Evolutionary conservation across 1,140 invertebrate species (phyloP), one percentile per base, ranked within the genome.

Genomic region (Drosophila murphyi): DNA sequence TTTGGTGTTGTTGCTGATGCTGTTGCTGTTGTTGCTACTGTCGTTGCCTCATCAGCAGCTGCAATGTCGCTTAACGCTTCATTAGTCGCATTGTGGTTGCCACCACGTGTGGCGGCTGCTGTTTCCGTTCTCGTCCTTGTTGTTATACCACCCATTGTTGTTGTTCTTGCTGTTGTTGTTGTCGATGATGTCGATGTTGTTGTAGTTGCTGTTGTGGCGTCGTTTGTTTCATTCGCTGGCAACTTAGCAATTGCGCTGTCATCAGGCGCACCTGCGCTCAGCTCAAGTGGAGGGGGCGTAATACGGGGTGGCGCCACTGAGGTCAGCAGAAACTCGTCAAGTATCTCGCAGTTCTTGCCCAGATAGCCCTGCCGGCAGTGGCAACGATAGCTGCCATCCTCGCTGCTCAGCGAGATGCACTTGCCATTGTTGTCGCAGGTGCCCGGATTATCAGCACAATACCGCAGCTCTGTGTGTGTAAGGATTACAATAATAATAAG

Each of bases 381-480:
- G 73, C 95, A 98, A 81, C 95, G 95, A 91, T 95, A 97, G 92
- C 94, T 93, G 2, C 96, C 96, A 63, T 96, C 95, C 63, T 96
- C 95, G 70, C 94, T 94, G 50, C 95, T 96, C 91, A 96, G 93
- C 47, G 96, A 96, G 34, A 96, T 94, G 82, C 97, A 98, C 80
- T 96, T 97, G 2, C 95, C 96, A 6, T 96, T 96, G 82, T 97
- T 97, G 83, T 96, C 94, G 90, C 95, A 97, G 34, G 94, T 94
- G 55, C 93, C 93, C 2, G 94, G 93, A 86, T 97, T 95, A 47
- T 96, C 95, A 57, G 96, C 95, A 92, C 96, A 97, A 90, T 95
- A 96, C 63, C 95, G 96, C 29, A 97, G 92, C 83, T 96, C 96
- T 96, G 92, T 37, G 35, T 37, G 35, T 5, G 35, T 10, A 6